Evolutionary conservation across 2,888 invertebrate species (phyloP).

Genomic region (Brachypalpus laphriformis): DNA sequence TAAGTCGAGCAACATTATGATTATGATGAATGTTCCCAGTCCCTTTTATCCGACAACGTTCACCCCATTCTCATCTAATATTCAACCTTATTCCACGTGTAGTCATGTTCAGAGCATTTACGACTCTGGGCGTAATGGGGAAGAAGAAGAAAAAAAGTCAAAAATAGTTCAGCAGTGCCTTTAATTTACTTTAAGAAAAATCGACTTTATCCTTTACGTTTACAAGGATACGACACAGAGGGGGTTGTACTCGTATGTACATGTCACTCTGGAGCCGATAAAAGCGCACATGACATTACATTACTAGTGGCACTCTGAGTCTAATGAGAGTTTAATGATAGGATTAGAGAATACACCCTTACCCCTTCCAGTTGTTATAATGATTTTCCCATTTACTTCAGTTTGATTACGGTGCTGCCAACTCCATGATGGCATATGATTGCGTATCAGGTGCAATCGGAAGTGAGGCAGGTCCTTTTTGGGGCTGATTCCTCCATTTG

Average conservation of each 20-base stretch:
- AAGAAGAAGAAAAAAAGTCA: not conserved
- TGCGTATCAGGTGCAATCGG: constrained; percentile 37
- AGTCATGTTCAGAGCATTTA: not conserved
- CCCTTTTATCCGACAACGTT: not conserved
- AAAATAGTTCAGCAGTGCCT: constrained; percentile 8
- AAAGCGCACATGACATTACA: constrained; percentile 25
- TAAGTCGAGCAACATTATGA: constrained; percentile 12
- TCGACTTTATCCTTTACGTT: constrained; percentile 15
- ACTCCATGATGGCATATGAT: constrained; percentile 9
- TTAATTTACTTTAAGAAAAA: constrained; percentile 30
- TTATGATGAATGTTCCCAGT: constrained; percentile 36
- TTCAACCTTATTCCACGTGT: constrained; percentile 30
- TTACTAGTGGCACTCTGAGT: constrained; percentile 14
- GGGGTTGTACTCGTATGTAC: constrained; percentile 3
- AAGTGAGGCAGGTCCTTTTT: no score
- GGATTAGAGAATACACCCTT: constrained; percentile 21
- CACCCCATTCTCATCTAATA: not conserved
- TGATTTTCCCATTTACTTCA: constrained; percentile 33
- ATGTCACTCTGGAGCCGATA: constrained; percentile 36
- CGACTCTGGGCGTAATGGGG: not conserved
- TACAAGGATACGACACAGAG: not conserved
- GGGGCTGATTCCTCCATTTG: not conserved
- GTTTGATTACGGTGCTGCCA: constrained; percentile 5
- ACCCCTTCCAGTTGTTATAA: not conserved
- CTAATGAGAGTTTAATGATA: constrained; percentile 68